These are phyloP conservation scores for Paratilapia polleni DNA, from an alignment of 2,113 vertebrate genomes.

Conservation along the genomic window DNA sequence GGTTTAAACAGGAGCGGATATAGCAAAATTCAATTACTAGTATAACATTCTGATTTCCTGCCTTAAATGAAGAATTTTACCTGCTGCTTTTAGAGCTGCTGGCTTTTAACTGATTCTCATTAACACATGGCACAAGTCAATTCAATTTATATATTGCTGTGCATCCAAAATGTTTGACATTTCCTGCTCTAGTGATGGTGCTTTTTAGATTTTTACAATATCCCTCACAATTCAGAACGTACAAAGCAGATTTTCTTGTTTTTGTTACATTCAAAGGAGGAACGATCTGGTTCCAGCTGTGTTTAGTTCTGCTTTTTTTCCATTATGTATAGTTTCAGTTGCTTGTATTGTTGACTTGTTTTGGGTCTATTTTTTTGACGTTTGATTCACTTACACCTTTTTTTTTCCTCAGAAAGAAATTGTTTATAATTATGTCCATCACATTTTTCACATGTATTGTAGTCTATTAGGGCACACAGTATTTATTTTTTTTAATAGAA, in stretches of 20 bases:
- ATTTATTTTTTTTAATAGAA: not conserved
- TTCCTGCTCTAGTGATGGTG: not conserved
- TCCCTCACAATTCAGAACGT: not conserved
- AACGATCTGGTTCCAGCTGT: not conserved
- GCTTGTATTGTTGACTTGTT: not conserved
- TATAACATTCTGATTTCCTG: not conserved
- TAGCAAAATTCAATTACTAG: not conserved
- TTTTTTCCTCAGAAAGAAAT: not conserved
- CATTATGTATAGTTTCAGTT: not conserved
- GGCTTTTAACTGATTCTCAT: not conserved
- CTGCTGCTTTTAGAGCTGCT: not conserved
- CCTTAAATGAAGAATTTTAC: not conserved
- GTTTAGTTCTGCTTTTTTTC: conserved; percentile 1
- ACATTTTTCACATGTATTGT: not conserved
- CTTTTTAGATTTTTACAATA: not conserved
- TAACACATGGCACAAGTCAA: not conserved
- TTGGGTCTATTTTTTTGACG: not conserved
- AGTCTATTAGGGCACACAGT: not conserved
- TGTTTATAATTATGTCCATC: not conserved
- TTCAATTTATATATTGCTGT: not conserved
- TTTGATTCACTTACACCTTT: not conserved
- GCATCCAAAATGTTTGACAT: not conserved
- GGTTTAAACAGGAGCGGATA: not conserved
- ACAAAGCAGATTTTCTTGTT: not conserved
- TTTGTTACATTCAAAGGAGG: not conserved